Evolutionary conservation across 2,888 invertebrate genomes (phyloP).

Genomic region (Sipha maydis): DNA sequence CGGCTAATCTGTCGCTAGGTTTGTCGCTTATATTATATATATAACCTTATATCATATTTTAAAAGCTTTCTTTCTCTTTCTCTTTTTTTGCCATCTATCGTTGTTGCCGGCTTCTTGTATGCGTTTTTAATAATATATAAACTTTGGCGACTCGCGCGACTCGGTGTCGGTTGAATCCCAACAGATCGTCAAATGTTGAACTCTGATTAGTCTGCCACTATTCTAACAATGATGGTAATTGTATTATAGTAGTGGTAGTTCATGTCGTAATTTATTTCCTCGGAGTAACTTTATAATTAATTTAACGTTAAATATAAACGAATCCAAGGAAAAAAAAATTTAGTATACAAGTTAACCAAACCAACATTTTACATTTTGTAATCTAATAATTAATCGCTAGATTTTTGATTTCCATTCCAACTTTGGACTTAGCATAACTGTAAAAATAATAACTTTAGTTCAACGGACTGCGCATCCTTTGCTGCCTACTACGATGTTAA

Average conservation of each 20-base stretch:
- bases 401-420: neutral
- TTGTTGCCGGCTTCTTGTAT: neutral
- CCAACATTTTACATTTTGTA: neutral
- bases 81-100: neutral
- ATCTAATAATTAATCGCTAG: neutral
- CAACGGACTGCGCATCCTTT: no score
- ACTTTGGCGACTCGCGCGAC: no score
- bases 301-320: slow-evolving; percentile 8
- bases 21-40: neutral
- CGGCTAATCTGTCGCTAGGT: neutral
- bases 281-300: slow-evolving; percentile 19
- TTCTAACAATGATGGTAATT: no score
- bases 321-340: neutral
- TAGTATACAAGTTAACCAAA: neutral
- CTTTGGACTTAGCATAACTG: neutral
- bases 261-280: neutral
- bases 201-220: neutral
- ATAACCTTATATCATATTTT: neutral
- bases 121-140: no score
- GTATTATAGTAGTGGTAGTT: no score
- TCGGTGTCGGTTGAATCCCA: neutral
- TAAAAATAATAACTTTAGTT: no score
- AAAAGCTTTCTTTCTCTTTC: neutral
- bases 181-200: neutral
- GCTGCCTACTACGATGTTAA: neutral